Conservation (phyloP, 2,113 vertebrate species). For the Nibea coibor region DNA sequence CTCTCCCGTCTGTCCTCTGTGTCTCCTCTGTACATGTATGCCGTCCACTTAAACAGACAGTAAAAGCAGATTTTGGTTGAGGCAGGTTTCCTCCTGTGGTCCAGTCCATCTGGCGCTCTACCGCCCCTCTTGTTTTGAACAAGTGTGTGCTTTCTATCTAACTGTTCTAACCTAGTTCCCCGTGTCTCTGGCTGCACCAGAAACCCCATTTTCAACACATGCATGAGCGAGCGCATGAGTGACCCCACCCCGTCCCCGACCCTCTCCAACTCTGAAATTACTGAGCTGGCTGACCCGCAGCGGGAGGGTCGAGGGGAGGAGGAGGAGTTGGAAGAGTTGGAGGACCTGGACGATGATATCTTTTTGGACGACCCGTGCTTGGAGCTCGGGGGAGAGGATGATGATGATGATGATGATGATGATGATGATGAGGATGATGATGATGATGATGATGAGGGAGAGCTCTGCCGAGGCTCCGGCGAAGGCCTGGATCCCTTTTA, state of each 20-base stretch:
- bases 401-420: slow-evolving; percentile 74
- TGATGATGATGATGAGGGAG: slow-evolving; percentile 83
- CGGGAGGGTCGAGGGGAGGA: slow-evolving; percentile 91
- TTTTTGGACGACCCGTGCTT: slow-evolving; percentile 93
- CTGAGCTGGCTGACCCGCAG: slow-evolving; percentile 95
- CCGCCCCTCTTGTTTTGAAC: slow-evolving; percentile 39
- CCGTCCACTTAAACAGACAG: slow-evolving; percentile 4
- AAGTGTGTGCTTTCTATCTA: slow-evolving; percentile 70
- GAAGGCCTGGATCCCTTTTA: slow-evolving; percentile 99
- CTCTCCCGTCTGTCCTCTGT: slow-evolving; percentile 16
- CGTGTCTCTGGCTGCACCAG: slow-evolving; percentile 96
- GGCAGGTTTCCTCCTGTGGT: slow-evolving; percentile 30
- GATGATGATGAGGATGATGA: slow-evolving; percentile 80
- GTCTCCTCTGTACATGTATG: slow-evolving; percentile 10
- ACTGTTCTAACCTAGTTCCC: slow-evolving; percentile 92
- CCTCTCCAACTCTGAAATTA: slow-evolving; percentile 97
- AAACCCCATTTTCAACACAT: slow-evolving; percentile 99
- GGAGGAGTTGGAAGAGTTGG: slow-evolving; percentile 87
- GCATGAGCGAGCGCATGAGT: slow-evolving; percentile 99
- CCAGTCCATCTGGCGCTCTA: slow-evolving; percentile 20
- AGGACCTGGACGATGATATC: slow-evolving; percentile 90
- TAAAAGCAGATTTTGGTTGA: neutral
- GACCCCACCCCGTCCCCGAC: slow-evolving; percentile 98
- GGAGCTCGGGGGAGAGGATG: slow-evolving; percentile 84
- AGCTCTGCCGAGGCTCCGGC: slow-evolving; percentile 82